Percentiles rank a stretch among this genome's conserved stretches.
Evolutionary conservation across 2,888 invertebrate genomes (phyloP).

Genomic region (Gortyna flavago): DNA sequence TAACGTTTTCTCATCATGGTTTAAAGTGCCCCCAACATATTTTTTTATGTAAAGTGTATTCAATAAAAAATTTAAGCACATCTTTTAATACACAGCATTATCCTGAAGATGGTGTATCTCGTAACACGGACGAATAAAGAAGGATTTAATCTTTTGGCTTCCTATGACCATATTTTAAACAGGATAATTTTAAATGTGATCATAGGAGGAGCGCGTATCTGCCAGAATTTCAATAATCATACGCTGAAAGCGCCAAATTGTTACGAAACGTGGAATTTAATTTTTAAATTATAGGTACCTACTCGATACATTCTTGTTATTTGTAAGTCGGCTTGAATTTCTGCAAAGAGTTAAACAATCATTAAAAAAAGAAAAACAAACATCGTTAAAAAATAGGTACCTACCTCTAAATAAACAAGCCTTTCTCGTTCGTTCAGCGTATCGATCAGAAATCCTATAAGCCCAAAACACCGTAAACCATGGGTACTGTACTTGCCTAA

Average conservation of each 20-base stretch:
- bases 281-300: neutral
- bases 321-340: neutral
- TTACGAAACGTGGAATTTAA: neutral
- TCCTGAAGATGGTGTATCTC: slow-evolving; percentile 72
- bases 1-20: slow-evolving; percentile 8
- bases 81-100: slow-evolving; percentile 49
- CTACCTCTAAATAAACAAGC: neutral
- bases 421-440: neutral
- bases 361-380: neutral
- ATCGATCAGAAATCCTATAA: slow-evolving; percentile 35
- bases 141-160: slow-evolving; percentile 79
- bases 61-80: slow-evolving; percentile 44
- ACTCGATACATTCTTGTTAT: rapidly evolving
- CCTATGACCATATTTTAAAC: slow-evolving; percentile 67
- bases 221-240: neutral
- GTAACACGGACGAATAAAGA: slow-evolving; percentile 77
- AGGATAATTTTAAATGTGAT: slow-evolving; percentile 5
- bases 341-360: neutral
- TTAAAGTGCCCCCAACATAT: slow-evolving; percentile 13
- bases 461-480: slow-evolving; percentile 60
- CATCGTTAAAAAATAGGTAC: neutral
- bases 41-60: slow-evolving; percentile 19
- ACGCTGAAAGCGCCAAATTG: neutral
- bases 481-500: slow-evolving; percentile 75
- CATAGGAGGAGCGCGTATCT: too few relatives aligned